Evolutionary conservation across 2,797 vertebrate species (phyloP).

Genomic region (Chrysocyon brachyurus): DNA sequence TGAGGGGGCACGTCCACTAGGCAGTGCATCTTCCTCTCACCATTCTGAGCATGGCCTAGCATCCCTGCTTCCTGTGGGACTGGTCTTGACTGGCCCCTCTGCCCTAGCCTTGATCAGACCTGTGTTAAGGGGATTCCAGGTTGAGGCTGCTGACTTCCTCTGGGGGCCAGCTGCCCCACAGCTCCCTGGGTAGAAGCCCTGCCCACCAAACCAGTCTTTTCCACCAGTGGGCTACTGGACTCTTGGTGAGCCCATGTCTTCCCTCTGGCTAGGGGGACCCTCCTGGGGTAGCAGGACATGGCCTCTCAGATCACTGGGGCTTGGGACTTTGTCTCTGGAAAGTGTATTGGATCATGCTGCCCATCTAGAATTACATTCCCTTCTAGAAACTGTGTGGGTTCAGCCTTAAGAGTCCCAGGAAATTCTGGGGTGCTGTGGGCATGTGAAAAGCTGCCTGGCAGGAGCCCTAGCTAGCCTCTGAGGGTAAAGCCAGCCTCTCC

Average conservation of each 20-base stretch:
- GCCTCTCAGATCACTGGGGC: rapidly evolving
- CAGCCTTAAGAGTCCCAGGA: not conserved
- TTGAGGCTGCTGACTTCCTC: not conserved
- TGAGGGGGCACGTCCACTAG: not conserved
- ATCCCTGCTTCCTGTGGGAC: not conserved
- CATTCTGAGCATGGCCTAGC: not conserved
- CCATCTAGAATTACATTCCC: not conserved
- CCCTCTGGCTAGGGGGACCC: no score
- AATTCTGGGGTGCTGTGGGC: not conserved
- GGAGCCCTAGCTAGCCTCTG: not conserved
- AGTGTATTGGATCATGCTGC: not conserved
- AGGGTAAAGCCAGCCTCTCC: not conserved
- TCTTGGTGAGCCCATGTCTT: not conserved
- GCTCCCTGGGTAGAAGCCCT: not conserved
- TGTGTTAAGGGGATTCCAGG: not conserved
- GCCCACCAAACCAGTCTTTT: not conserved
- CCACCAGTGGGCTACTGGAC: not conserved
- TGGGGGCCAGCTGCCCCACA: not conserved
- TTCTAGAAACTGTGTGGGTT: not conserved
- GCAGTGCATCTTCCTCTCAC: not conserved
- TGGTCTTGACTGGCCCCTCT: not conserved
- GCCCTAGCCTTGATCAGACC: no score
- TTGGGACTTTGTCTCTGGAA: not conserved
- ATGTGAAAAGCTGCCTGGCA: not conserved
- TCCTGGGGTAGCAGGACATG: not conserved